Base-by-base conservation (phyloP, 2,888 invertebrate genomes). In the Pecten maximus region DNA sequence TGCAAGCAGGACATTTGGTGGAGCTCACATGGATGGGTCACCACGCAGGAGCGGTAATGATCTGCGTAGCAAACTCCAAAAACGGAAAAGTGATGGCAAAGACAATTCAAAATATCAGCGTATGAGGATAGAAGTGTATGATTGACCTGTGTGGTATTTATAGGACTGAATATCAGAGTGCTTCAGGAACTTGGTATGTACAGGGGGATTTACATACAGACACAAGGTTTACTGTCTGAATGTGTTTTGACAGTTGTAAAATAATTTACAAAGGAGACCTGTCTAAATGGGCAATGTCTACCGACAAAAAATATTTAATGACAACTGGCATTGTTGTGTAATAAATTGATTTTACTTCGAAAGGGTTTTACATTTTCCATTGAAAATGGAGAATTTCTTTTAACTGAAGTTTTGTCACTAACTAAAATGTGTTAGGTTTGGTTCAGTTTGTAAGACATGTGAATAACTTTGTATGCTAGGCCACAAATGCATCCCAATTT, bases 31-130 rank as follows among this genome's bases (percentile, higher is more conserved):
- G 74, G 74, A 74, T 28, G 74, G 28, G 74, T 74, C 74, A 74
- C 35, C 74, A 35, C 6, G 10, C 35, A 28, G 74, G 28, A 74
- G 74, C 35, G 74, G 74, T 3, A 74, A 74, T 28, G 74, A 74
- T 74, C 74, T 74, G 1, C 74, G 74, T 28, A 74, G 74, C 35
- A 74, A 74, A 74, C 74, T 74, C 28, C 74, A 74, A 35, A 28
- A 35, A 74, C 35, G 74, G 74, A 74, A 74, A 74, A 74, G 10
- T 35, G 74, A 35, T 35, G 74, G 74, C 35, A 28, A 28, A 74
- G 74, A 74, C 74, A 74, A 74, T 74, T 74, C 74, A 28, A 74
- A 74, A 74, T 74, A 74, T 74, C 74, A 74, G 35, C 74, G 74
- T 35, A 74, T 74, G 74, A 74, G 74, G 35, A 74, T 74, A 74